phyloP scores from a whole-genome alignment of 2,888 invertebrate genomes.

The Galeruca laticollis region DNA sequence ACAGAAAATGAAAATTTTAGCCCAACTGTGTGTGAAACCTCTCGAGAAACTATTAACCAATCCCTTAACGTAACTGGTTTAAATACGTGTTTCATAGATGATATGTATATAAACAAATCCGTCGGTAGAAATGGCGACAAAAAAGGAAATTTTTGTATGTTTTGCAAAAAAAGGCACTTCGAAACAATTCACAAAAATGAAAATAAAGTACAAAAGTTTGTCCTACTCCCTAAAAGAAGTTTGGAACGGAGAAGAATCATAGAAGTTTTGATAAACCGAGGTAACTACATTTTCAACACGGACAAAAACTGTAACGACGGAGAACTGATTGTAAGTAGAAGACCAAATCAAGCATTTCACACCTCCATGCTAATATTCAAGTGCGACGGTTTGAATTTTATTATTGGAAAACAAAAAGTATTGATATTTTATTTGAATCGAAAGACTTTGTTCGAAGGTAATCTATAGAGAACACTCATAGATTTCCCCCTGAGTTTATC shows the following conservation, averaged over 20 bases:
- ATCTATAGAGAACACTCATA: too few species aligned
- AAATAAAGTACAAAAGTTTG: slow-evolving; percentile 27
- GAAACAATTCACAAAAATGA: slow-evolving; percentile 23
- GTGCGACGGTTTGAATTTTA: too few species aligned
- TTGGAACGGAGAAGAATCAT: slow-evolving; percentile 21
- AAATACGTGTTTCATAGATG: neutral
- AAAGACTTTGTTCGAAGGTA: too few species aligned
- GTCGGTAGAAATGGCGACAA: slow-evolving; percentile 21
- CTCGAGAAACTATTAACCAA: slow-evolving; percentile 2
- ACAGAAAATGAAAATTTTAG: neutral
- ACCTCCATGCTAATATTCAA: too few species aligned
- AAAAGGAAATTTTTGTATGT: slow-evolving; percentile 29
- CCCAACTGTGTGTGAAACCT: slow-evolving; percentile 2
- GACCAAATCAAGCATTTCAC: slow-evolving; percentile 11
- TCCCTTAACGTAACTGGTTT: neutral
- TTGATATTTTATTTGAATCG: too few species aligned
- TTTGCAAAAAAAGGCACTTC: slow-evolving; percentile 23
- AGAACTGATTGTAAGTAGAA: slow-evolving; percentile 21
- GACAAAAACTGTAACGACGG: slow-evolving; percentile 25
- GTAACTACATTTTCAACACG: slow-evolving; percentile 30
- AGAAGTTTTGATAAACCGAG: slow-evolving; percentile 20
- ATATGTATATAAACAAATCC: neutral
- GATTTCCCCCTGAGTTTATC: too few species aligned
- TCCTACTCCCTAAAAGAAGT: slow-evolving; percentile 16
- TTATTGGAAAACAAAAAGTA: too few species aligned